These are phyloP conservation scores for Siphonodentalium dalli DNA, from an alignment of 2,888 invertebrate species.

Conservation along the genomic window DNA sequence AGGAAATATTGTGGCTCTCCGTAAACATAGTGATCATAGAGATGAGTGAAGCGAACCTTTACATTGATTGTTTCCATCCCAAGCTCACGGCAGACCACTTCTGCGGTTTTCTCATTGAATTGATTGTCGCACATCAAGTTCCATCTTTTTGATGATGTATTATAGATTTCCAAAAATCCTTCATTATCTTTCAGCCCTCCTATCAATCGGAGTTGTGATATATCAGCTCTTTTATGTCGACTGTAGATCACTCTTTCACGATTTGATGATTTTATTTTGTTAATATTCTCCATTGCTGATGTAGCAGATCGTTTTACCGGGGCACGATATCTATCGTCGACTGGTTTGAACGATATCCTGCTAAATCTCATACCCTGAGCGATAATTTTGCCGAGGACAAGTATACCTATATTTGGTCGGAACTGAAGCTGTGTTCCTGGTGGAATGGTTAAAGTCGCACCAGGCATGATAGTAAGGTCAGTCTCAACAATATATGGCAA, in stretches of 20 bases:
- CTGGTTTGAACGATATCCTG: conserved; percentile 31
- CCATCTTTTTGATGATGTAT: conserved; percentile 94
- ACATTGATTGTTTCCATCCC: conserved; percentile 89
- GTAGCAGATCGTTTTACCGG: not conserved
- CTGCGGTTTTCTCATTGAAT: conserved; percentile 95
- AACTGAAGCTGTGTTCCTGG: conserved; percentile 93
- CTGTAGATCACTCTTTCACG: not conserved
- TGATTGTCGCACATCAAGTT: conserved; percentile 94
- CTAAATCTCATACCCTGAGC: conserved; percentile 75
- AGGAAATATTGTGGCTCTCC: conserved; percentile 60
- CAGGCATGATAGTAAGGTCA: conserved; percentile 97
- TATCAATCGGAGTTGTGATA: conserved; percentile 71
- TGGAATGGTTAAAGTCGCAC: conserved; percentile 82
- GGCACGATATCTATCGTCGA: not conserved
- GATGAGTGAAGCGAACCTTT: conserved; percentile 76
- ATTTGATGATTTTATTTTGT: not conserved
- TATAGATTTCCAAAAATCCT: conserved; percentile 95
- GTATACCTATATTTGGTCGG: conserved; percentile 91
- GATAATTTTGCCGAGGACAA: conserved; percentile 88
- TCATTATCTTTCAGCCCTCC: conserved; percentile 76
- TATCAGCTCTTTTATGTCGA: conserved; percentile 3
- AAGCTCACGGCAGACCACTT: conserved; percentile 93
- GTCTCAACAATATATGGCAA: conserved; percentile 71
- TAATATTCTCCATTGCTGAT: conserved; percentile 1
- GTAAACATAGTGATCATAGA: conserved; percentile 60